These are phyloP conservation scores for Leguminivora glycinivorella DNA, from an alignment of 1,140 invertebrate species.

Conservation along the genomic window DNA sequence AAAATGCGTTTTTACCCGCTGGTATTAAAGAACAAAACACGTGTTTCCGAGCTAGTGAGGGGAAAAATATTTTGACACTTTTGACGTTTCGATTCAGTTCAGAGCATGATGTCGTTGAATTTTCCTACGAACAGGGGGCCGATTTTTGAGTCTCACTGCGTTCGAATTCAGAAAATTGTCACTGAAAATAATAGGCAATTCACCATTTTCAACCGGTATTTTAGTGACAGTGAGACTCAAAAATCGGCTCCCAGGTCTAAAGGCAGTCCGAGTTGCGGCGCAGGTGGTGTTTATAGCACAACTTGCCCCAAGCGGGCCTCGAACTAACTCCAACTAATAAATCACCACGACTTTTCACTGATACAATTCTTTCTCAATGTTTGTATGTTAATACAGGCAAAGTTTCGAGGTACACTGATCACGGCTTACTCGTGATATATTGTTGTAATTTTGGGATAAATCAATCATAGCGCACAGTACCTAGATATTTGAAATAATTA, in stretches of 20 bases:
- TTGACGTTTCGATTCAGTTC: no score
- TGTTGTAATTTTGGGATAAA: not conserved
- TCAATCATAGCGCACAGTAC: not conserved
- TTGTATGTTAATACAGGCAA: not conserved
- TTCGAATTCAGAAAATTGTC: no score
- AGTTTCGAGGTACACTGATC: not conserved
- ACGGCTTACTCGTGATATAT: not conserved
- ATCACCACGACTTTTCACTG: slow-evolving; percentile 10
- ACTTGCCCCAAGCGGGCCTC: slow-evolving; percentile 8
- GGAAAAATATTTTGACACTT: no score
- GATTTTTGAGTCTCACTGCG: no score
- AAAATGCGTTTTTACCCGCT: no score
- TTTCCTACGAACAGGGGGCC: not conserved
- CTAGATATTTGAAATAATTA: not conserved
- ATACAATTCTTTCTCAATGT: not conserved
- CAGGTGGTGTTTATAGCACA: slow-evolving; percentile 26
- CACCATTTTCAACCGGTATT: no score
- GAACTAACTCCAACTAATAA: slow-evolving; percentile 15
- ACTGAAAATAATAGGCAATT: no score
- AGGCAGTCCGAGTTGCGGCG: slow-evolving; percentile 11
- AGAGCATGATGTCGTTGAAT: not conserved
- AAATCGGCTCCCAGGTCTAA: not conserved
- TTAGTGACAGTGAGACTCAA: no score
- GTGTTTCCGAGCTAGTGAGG: no score
- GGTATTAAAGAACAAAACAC: no score